phyloP scores from a whole-genome alignment of 2,888 invertebrate species.

The Drosophila birchii region DNA sequence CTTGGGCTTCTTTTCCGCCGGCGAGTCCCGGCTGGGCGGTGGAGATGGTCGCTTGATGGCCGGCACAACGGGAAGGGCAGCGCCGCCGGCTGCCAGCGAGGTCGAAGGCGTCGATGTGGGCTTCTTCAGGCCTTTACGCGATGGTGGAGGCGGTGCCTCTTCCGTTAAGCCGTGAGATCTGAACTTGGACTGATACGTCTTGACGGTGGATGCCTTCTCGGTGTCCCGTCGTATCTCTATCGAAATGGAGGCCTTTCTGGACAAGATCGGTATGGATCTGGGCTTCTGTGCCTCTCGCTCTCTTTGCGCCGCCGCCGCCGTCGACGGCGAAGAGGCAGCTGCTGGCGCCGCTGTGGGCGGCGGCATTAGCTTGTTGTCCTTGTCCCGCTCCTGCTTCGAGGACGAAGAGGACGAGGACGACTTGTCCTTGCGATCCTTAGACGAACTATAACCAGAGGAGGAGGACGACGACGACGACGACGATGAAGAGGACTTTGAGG shows the following conservation, averaged over 20 bases:
- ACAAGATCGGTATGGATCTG: conserved; percentile 83
- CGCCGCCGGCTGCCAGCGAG: conserved; percentile 53
- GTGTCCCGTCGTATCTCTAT: conserved; percentile 92
- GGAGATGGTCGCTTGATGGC: conserved; percentile 80
- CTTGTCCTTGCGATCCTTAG: conserved; percentile 85
- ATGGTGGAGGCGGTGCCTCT: conserved; percentile 93
- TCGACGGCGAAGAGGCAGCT: conserved; percentile 8
- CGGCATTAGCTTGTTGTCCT: conserved; percentile 88
- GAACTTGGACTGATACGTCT: conserved; percentile 95
- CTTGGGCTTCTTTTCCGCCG: conserved; percentile 92
- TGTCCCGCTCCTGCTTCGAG: conserved; percentile 86
- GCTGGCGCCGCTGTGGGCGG: conserved; percentile 84
- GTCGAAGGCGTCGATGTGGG: conserved; percentile 84
- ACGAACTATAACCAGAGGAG: conserved; percentile 78
- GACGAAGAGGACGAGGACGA: conserved; percentile 36
- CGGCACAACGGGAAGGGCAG: conserved; percentile 24
- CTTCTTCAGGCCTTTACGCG: conserved; percentile 88
- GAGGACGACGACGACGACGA: conserved; percentile 68
- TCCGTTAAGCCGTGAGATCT: conserved; percentile 95
- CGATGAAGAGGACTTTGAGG: conserved; percentile 72
- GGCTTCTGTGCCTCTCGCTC: conserved; percentile 63
- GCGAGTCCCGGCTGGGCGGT: conserved; percentile 77
- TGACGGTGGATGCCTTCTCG: conserved; percentile 94
- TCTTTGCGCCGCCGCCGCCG: conserved; percentile 87
- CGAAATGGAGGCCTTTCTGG: conserved; percentile 90